These are phyloP conservation scores for Drosophila dives DNA, from an alignment of 2,888 invertebrate species.

Conservation along the genomic window DNA sequence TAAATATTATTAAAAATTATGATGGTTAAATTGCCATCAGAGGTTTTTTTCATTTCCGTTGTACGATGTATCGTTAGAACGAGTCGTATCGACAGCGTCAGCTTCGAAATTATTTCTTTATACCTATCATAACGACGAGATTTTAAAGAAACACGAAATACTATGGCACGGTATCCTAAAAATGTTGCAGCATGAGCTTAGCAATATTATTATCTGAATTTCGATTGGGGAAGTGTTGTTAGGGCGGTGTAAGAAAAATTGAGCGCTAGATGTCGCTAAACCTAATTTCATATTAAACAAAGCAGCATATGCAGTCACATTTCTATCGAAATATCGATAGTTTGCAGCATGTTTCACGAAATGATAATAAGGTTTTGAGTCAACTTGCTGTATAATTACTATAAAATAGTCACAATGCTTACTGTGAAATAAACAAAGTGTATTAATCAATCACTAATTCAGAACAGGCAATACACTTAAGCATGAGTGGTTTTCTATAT, in stretches of 20 bases:
- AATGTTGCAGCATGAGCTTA: background rate
- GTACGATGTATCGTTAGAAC: background rate
- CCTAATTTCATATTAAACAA: constrained; percentile 2
- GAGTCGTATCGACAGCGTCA: background rate
- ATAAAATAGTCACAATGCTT: constrained; percentile 20
- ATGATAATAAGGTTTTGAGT: constrained; percentile 30
- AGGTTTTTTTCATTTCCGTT: background rate
- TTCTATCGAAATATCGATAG: constrained; percentile 31
- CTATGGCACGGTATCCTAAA: background rate
- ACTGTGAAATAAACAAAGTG: constrained; percentile 43
- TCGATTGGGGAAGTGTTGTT: constrained; percentile 6
- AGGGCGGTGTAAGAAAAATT: background rate
- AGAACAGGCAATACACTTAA: background rate
- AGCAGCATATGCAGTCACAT: constrained; percentile 14
- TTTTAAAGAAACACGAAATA: background rate
- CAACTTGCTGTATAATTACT: constrained; percentile 23
- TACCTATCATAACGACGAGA: background rate
- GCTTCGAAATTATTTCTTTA: background rate
- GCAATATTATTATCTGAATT: background rate
- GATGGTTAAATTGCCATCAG: background rate
- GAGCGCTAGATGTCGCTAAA: background rate
- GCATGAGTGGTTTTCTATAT: background rate
- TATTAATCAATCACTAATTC: constrained; percentile 19
- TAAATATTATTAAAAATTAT: background rate
- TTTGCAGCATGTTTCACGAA: constrained; percentile 9